A percentile compares a stretch with the other conserved stretches of the same genome.
phyloP scores from a whole-genome alignment of 2,797 vertebrate species.

The Austrolebias charrua region DNA sequence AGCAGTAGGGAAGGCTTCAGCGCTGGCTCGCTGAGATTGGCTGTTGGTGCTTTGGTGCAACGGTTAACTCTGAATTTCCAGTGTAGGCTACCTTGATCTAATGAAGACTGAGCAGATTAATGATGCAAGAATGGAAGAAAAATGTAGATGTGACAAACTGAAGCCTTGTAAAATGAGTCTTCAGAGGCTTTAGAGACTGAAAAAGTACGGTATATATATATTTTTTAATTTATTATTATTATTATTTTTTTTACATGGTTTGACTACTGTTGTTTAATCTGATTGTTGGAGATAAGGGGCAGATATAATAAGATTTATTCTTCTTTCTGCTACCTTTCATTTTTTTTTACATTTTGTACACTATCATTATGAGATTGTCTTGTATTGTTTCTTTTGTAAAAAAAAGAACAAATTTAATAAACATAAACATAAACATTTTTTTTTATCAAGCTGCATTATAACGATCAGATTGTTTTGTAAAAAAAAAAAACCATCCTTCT shows the following conservation, averaged over 20 bases:
- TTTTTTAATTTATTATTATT: too few species aligned
- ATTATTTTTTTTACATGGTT: too few species aligned
- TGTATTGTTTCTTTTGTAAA: too few species aligned
- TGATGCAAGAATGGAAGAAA: slow-evolving; percentile 13
- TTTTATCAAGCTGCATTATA: slow-evolving; percentile 19
- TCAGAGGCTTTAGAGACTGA: slow-evolving; percentile 6
- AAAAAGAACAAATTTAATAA: too few species aligned
- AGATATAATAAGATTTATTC: too few species aligned
- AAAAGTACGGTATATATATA: too few species aligned
- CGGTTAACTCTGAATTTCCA: slow-evolving; percentile 54
- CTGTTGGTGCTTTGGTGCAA: slow-evolving; percentile 62
- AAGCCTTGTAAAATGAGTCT: slow-evolving; percentile 18
- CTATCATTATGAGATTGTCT: too few species aligned
- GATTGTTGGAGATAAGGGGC: too few species aligned
- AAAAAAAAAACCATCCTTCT: background rate
- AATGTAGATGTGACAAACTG: slow-evolving; percentile 14
- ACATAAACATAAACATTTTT: too few species aligned
- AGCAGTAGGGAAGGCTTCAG: slow-evolving; percentile 37
- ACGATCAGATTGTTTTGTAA: slow-evolving; percentile 3
- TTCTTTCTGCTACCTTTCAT: too few species aligned
- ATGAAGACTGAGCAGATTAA: slow-evolving; percentile 17
- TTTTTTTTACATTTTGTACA: too few species aligned
- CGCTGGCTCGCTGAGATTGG: slow-evolving; percentile 56
- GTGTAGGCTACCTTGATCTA: slow-evolving; percentile 42
- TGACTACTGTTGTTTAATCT: too few species aligned